Evolutionary conservation across 1,140 invertebrate genomes (phyloP).

Genomic region (Homalodisca vitripennis): DNA sequence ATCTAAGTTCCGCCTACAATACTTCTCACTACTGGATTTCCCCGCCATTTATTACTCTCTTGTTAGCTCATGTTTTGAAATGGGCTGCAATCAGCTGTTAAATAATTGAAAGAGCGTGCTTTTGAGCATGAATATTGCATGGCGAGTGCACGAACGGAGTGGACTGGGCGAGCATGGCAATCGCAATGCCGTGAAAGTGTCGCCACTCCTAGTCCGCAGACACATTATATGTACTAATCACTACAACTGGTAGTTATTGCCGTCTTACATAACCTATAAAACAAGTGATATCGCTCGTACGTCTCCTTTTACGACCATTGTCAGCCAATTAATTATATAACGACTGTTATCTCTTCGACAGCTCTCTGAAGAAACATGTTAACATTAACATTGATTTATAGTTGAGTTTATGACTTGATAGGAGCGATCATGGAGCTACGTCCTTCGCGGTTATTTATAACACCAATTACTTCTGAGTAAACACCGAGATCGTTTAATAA

Average conservation of each 20-base stretch:
- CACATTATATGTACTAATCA: too few relatives aligned
- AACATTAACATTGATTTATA: slow-evolving; percentile 14
- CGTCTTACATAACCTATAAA: slow-evolving; percentile 10
- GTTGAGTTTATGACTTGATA: slow-evolving; percentile 17
- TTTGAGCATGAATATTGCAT: slow-evolving; percentile 19
- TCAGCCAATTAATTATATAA: not conserved
- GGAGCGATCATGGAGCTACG: not conserved
- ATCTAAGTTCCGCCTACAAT: too few relatives aligned
- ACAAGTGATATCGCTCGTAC: too few relatives aligned
- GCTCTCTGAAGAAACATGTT: slow-evolving; percentile 17
- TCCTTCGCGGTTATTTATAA: slow-evolving; percentile 12
- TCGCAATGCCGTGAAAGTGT: too few relatives aligned
- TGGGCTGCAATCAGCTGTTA: slow-evolving; percentile 15
- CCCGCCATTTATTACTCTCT: too few relatives aligned
- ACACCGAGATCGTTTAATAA: not conserved
- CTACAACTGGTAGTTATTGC: too few relatives aligned
- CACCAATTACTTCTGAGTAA: not conserved
- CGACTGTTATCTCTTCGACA: slow-evolving; percentile 3
- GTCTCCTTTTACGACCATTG: too few relatives aligned
- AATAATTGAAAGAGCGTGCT: slow-evolving; percentile 1
- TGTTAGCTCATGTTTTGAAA: slow-evolving; percentile 7
- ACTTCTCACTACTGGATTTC: too few relatives aligned
- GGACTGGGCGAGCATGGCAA: too few relatives aligned
- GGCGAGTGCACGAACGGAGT: not conserved
- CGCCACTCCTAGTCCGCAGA: too few relatives aligned